Evolutionary conservation across 2,797 vertebrate genomes (phyloP).

Genomic region (Valencia hispanica): DNA sequence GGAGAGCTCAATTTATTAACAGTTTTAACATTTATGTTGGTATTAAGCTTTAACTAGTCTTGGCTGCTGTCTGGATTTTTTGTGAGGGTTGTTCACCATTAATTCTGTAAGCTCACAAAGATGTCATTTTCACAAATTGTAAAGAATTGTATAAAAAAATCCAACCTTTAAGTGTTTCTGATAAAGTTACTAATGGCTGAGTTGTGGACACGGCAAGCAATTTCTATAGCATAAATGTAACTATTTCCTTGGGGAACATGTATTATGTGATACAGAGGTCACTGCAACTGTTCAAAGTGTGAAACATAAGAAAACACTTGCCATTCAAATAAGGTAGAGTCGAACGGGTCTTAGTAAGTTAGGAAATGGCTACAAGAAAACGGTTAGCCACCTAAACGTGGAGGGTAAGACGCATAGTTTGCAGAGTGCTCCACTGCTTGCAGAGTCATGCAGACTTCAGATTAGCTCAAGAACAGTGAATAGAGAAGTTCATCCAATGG

Average conservation of each 20-base stretch:
- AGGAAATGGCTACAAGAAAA: neutral
- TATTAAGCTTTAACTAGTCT: constrained; percentile 20
- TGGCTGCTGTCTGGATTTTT: constrained; percentile 11
- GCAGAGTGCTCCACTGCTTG: no score
- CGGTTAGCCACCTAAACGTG: neutral
- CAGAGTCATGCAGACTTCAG: no score
- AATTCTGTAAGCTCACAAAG: neutral
- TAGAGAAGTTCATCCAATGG: no score
- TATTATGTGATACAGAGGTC: neutral
- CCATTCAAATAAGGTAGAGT: neutral
- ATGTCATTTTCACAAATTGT: neutral
- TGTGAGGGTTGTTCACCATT: neutral
- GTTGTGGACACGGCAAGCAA: neutral
- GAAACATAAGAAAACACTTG: neutral
- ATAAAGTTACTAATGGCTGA: neutral
- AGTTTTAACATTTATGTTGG: neutral
- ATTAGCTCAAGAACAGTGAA: no score
- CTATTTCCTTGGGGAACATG: neutral
- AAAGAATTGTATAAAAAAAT: neutral
- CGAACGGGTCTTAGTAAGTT: neutral
- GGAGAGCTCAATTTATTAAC: constrained; percentile 10
- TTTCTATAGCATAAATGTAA: neutral
- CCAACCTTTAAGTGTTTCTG: neutral
- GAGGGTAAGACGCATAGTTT: no score
- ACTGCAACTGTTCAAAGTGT: neutral